Evolutionary conservation across 2,888 invertebrate species (phyloP).

Genomic region (Heliconius sara): DNA sequence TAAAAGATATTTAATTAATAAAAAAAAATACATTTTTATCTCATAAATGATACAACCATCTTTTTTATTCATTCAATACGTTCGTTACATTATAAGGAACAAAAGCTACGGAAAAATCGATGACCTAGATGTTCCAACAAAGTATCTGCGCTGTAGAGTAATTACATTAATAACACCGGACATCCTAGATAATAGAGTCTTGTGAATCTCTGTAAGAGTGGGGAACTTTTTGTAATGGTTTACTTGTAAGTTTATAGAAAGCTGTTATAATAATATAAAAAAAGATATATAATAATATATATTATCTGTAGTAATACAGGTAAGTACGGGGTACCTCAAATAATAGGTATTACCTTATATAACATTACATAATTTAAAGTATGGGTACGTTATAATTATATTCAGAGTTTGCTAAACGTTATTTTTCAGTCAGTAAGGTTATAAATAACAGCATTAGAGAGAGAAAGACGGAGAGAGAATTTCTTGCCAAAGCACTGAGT

Average conservation of each 20-base stretch:
- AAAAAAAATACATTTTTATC: neutral
- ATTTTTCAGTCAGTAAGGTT: too few relatives aligned
- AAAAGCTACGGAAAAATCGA: slow-evolving; percentile 4
- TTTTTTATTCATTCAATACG: neutral
- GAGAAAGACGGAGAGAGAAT: accelerated
- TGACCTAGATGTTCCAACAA: slow-evolving; percentile 11
- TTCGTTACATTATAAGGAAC: slow-evolving; percentile 7
- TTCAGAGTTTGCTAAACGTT: too few relatives aligned
- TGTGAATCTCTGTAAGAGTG: neutral
- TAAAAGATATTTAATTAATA: neutral
- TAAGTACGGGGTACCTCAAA: neutral
- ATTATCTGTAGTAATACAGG: neutral
- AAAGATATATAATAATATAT: neutral
- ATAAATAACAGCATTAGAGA: too few relatives aligned
- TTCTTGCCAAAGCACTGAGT: too few relatives aligned
- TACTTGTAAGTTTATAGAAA: neutral
- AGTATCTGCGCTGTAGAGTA: neutral
- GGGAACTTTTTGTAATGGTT: neutral
- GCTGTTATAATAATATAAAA: neutral
- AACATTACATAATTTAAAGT: neutral
- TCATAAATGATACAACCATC: neutral
- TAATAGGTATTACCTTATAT: neutral
- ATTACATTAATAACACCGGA: slow-evolving; percentile 13
- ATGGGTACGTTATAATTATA: too few relatives aligned
- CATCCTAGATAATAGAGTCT: slow-evolving; percentile 17